These are phyloP conservation scores for Phataginus tetradactyla DNA, from an alignment of 2,797 vertebrate species.

Conservation along the genomic window DNA sequence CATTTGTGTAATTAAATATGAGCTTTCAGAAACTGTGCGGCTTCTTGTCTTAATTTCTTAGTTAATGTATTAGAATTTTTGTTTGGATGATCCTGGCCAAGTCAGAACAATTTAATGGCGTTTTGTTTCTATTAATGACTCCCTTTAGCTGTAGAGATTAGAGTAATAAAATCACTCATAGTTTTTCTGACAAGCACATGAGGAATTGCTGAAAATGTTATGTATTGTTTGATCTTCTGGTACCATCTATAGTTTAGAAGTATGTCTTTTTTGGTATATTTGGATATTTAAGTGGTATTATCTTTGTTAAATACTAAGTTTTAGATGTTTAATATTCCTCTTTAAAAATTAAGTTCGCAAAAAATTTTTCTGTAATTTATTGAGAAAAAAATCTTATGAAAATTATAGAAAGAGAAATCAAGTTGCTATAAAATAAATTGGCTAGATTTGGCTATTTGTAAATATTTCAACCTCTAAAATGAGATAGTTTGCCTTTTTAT, in stretches of 20 bases:
- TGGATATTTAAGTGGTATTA: constrained; percentile 3
- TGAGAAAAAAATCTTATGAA: background rate
- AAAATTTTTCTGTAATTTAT: background rate
- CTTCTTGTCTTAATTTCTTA: background rate
- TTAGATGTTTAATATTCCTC: constrained; percentile 28
- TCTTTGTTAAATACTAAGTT: constrained; percentile 38
- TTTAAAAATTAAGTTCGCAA: constrained; percentile 24
- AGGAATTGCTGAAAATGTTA: constrained; percentile 64
- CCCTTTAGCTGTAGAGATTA: background rate
- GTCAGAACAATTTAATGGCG: constrained; percentile 50
- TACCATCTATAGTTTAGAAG: constrained; percentile 53
- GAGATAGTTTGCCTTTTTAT: constrained; percentile 7
- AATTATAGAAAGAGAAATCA: background rate
- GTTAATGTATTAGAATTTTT: background rate
- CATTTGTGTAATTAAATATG: background rate
- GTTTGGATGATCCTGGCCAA: background rate
- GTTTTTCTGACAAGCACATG: constrained; percentile 64
- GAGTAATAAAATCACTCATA: constrained; percentile 46
- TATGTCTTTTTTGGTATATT: background rate
- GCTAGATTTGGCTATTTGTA: background rate
- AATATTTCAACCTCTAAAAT: constrained; percentile 7
- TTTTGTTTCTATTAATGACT: constrained; percentile 59
- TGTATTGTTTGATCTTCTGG: constrained; percentile 51
- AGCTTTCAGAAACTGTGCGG: background rate
- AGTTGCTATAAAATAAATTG: background rate